Base-by-base conservation (phyloP, 2,888 invertebrate genomes). In the Crioceris asparagi region DNA sequence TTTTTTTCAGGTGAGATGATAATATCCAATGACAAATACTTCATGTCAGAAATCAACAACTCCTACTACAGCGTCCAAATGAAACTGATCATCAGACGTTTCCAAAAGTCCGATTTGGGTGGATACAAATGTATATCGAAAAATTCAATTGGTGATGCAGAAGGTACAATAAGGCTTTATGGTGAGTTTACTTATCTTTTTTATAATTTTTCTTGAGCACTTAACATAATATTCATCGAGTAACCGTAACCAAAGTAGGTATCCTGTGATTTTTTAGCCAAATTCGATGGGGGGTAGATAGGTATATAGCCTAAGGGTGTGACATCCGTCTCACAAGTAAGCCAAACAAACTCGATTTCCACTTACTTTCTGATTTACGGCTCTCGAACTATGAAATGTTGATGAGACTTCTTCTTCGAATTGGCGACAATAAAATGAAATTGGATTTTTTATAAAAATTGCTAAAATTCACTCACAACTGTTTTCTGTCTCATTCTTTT, bases 51-150 rank as follows among this genome's bases (percentile, higher is more conserved):
- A 64, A 77, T 76, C 57, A 79, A 77, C 64, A 75, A 76, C 51
- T 83, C 84, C 1, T 81, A 83, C 62, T 88, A 88, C 69, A 82
- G 85, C 57, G 79, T 86, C 6, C 83, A 83, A 61, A 87, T 88
- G 87, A 72, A 76, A 36, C 70, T 91, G 43, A 72, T 82, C 35
- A 79, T 91, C 31, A 72, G 75, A 38, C 77, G 79, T 51, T 74
- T 90, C 42, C 80, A 81, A 57, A 74, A 77, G 46, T 74, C 74
- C 40, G 86, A 87, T 61, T 74, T 86, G 50, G 86, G 86, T 11
- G 86, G 86, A 33, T 90, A 90, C 71, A 87, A 85, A 61, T 91
- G 90, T 68, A 86, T 87, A 56, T 88, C 88, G 35, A 88, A 90
- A 67, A 91, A 91, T 66, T 87, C 87, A 44, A 86, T 91, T 55